Evolutionary conservation across 2,113 vertebrate genomes (phyloP).

Genomic region (Phylloscopus whistleri): DNA sequence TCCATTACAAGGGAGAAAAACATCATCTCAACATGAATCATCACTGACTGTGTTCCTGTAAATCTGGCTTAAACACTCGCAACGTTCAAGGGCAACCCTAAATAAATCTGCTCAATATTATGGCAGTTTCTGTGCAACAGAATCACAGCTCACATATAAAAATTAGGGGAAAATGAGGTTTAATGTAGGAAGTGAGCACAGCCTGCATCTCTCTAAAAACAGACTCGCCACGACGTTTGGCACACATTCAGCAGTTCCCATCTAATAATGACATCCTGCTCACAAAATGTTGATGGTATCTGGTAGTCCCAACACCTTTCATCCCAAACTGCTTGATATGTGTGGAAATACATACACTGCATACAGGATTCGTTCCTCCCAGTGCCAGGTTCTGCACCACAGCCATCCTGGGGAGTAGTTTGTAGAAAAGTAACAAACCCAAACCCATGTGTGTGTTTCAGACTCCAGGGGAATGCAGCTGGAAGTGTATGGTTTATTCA

Average conservation of each 20-base stretch:
- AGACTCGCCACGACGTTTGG: not conserved
- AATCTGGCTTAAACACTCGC: constrained; percentile 57
- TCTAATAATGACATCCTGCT: not conserved
- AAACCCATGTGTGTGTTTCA: not conserved
- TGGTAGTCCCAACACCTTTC: not conserved
- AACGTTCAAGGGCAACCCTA: constrained; percentile 26
- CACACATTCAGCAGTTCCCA: not conserved
- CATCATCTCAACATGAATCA: constrained; percentile 69
- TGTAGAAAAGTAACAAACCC: not conserved
- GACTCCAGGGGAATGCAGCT: not conserved
- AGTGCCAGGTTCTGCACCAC: not conserved
- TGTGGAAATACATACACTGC: not conserved
- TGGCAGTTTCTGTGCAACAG: constrained; percentile 6
- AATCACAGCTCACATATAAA: not conserved
- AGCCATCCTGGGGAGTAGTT: not conserved
- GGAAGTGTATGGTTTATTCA: not conserved
- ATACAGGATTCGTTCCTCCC: not conserved
- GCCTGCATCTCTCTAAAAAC: not conserved
- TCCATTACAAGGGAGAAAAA: constrained; percentile 59
- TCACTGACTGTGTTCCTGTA: constrained; percentile 62
- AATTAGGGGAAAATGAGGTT: not conserved
- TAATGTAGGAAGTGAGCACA: not conserved
- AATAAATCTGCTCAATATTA: constrained; percentile 42
- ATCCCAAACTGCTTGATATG: not conserved
- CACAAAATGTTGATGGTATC: not conserved